Base-by-base conservation (phyloP, 2,888 invertebrate genomes). In the Campopleginae sp. region DNA sequence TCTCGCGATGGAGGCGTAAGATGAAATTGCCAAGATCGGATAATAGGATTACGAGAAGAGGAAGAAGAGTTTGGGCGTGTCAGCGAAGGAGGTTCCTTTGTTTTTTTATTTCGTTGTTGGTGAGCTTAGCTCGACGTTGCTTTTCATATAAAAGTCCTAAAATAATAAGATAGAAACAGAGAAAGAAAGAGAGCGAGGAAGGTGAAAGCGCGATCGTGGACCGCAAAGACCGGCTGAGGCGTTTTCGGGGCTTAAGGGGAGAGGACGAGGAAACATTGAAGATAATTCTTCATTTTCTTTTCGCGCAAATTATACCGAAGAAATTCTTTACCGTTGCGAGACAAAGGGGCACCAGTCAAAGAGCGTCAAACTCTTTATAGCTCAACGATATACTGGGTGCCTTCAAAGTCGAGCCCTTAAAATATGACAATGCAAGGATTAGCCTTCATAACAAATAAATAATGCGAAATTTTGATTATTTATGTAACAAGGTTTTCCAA, bases 161-260 rank as follows among this genome's bases (percentile, higher is more conserved):
- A 38, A 72, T 38, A 72, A 58, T 58, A 58, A 74, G 38, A 74
- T 44, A 44, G 12, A 72, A 27, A 61, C 10, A 63, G 17, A 63
- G 17, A 42, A 17, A 38, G 7, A 7, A 7, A 33, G 51, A 19
- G 63, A 27, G 42, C 31, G 74, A 23, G 46, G 80, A 78, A 87
- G 86, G 87, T 86, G 87, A 87, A 87, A 87, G 87, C 87, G 78
- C 66, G 78, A 65, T 76, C 54, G 48, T 81, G 86, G 79, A 87
- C 87, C 87, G 84, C 87, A 87, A 77, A 82, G 72, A 85, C 86
- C 79, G 84, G 71, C 76, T 71, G 33, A 42, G 74, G 44, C 38
- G 72, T 44, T 38, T 33, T 42, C 42, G 72, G 74, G 74, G 48
- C 51, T 72, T 74, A 31, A 19, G 33, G 51, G 80, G 71, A 31